Conservation (phyloP, 1,140 invertebrate species). For the Mactra quadrangularis region DNA sequence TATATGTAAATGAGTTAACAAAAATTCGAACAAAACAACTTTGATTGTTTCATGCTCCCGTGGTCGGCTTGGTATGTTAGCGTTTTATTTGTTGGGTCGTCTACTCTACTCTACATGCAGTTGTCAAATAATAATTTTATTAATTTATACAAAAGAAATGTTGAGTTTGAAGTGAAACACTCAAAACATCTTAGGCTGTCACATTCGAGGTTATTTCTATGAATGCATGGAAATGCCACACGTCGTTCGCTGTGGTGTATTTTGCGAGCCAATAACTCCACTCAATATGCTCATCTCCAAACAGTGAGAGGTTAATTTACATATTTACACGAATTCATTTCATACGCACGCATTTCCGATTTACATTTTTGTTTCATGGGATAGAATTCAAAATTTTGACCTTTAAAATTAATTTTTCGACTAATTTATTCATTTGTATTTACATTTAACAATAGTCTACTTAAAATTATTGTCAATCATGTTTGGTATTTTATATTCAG, state of each 20-base stretch:
- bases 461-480: slow-evolving; percentile 47
- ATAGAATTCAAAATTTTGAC: slow-evolving; percentile 47
- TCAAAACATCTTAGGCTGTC: too few relatives aligned
- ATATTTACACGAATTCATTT: slow-evolving; percentile 37
- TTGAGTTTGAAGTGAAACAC: too few relatives aligned
- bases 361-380: slow-evolving; percentile 43
- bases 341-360: slow-evolving; percentile 38
- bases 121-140: too few relatives aligned
- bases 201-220: too few relatives aligned
- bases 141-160: too few relatives aligned
- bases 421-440: slow-evolving; percentile 59
- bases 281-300: slow-evolving; percentile 5
- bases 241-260: neutral
- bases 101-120: too few relatives aligned
- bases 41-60: too few relatives aligned
- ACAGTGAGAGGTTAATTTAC: slow-evolving; percentile 5
- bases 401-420: slow-evolving; percentile 53
- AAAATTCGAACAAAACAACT: too few relatives aligned
- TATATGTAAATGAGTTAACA: too few relatives aligned
- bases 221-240: too few relatives aligned
- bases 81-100: too few relatives aligned
- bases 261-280: slow-evolving; percentile 7
- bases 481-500: neutral
- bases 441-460: slow-evolving; percentile 40
- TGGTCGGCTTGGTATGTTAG: too few relatives aligned